These are phyloP conservation scores for Oenanthe melanoleuca DNA, from an alignment of 2,113 vertebrate genomes.

Conservation along the genomic window DNA sequence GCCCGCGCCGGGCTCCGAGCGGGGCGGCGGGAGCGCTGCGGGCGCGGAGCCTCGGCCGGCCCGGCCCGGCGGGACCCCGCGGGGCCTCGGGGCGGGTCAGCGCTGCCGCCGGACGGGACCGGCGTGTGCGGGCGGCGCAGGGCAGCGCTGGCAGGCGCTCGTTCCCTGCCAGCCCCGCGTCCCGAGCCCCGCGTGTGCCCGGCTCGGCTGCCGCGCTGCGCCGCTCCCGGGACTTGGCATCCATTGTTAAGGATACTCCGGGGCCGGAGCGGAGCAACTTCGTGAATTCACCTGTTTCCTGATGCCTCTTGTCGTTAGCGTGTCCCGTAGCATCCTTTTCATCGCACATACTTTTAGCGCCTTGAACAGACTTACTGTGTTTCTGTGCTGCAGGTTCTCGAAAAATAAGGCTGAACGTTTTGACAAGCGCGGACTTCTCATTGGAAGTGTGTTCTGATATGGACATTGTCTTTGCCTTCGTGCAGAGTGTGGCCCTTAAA, in stretches of 20 bases:
- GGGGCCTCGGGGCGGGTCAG: no score
- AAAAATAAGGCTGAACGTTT: background rate
- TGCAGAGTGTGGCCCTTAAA: background rate
- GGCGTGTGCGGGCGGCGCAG: background rate
- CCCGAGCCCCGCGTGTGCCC: accelerated
- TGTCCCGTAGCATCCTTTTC: background rate
- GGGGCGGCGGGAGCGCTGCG: no score
- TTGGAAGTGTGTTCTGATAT: background rate
- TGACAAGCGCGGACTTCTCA: background rate
- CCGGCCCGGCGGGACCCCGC: no score
- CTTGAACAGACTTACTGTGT: background rate
- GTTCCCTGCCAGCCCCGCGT: no score
- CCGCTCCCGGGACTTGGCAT: accelerated
- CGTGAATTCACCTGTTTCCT: background rate
- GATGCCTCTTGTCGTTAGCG: background rate
- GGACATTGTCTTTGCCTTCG: background rate
- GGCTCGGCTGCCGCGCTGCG: accelerated
- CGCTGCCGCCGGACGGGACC: no score
- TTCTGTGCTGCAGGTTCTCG: background rate
- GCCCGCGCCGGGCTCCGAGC: no score
- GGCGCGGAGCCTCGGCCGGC: no score
- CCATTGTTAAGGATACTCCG: accelerated
- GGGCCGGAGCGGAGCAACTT: background rate
- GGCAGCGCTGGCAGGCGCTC: background rate
- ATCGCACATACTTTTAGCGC: accelerated